phyloP scores from a whole-genome alignment of 2,888 invertebrate genomes.

The Nomada goodeniana region DNA sequence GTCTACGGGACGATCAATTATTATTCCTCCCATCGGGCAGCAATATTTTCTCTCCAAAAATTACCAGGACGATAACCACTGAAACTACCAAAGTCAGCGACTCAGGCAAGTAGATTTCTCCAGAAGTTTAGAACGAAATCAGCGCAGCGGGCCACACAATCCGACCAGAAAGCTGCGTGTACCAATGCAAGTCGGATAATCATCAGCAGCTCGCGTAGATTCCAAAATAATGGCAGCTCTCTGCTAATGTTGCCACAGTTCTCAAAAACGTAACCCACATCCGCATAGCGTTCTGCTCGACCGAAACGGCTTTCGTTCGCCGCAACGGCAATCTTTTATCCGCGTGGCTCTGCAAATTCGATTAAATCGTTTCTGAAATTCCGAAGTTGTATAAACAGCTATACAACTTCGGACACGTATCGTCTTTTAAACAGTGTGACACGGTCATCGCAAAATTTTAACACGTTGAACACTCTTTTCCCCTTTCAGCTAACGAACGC shows the following conservation, averaged over 20 bases:
- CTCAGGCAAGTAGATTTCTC: neutral
- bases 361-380: conserved; percentile 24
- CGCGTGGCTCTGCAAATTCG: conserved; percentile 16
- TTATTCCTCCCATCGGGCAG: neutral
- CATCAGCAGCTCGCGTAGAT: conserved; percentile 17
- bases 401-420: neutral
- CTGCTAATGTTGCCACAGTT: conserved; percentile 10
- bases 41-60: neutral
- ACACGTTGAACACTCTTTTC: neutral
- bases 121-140: neutral
- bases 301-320: conserved; percentile 18
- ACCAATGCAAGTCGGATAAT: conserved; percentile 43
- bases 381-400: neutral
- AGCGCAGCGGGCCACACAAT: conserved; percentile 11
- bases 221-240: conserved; percentile 33
- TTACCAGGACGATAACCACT: neutral
- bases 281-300: neutral
- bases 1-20: neutral
- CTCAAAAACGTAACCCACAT: conserved; percentile 3
- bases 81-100: neutral
- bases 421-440: neutral
- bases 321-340: conserved; percentile 10
- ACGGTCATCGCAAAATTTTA: neutral
- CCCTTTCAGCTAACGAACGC: neutral
- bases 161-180: conserved; percentile 16